Evolutionary conservation across 2,113 vertebrate species (phyloP).

Genomic region (Piaya cayana): DNA sequence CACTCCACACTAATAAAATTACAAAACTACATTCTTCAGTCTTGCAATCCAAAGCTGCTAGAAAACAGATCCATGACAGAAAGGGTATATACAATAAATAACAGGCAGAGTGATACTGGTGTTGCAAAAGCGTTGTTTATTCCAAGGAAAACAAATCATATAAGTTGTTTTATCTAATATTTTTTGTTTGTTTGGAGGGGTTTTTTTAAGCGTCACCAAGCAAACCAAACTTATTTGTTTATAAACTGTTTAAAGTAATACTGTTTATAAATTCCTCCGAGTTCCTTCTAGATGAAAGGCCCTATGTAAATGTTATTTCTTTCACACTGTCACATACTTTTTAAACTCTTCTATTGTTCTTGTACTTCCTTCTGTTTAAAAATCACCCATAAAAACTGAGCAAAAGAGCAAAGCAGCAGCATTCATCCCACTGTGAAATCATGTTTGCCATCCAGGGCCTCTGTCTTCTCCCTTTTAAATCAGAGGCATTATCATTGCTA

Average conservation of each 20-base stretch:
- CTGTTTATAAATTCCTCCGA: slow-evolving; percentile 65
- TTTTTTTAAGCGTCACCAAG: neutral
- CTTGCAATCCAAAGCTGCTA: neutral
- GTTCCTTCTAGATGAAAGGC: slow-evolving; percentile 62
- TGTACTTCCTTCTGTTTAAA: slow-evolving; percentile 50
- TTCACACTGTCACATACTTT: slow-evolving; percentile 39
- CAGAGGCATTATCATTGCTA: neutral
- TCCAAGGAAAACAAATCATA: slow-evolving; percentile 52
- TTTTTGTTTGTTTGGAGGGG: neutral
- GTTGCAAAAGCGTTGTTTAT: slow-evolving; percentile 53
- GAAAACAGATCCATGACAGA: neutral
- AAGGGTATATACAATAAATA: slow-evolving; percentile 21
- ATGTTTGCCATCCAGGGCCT: neutral
- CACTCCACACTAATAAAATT: neutral
- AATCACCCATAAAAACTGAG: neutral
- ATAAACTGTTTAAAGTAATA: slow-evolving; percentile 58
- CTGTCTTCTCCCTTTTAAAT: neutral
- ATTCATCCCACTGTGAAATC: neutral
- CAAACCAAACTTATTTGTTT: slow-evolving; percentile 58
- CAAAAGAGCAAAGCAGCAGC: neutral
- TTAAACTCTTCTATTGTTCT: slow-evolving; percentile 61
- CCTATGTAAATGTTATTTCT: slow-evolving; percentile 49
- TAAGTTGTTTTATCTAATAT: slow-evolving; percentile 44
- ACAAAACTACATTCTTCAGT: neutral
- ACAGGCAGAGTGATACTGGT: neutral